These are phyloP conservation scores for Cryptomyrus ogoouensis DNA, from an alignment of 2,113 vertebrate genomes.

Conservation along the genomic window DNA sequence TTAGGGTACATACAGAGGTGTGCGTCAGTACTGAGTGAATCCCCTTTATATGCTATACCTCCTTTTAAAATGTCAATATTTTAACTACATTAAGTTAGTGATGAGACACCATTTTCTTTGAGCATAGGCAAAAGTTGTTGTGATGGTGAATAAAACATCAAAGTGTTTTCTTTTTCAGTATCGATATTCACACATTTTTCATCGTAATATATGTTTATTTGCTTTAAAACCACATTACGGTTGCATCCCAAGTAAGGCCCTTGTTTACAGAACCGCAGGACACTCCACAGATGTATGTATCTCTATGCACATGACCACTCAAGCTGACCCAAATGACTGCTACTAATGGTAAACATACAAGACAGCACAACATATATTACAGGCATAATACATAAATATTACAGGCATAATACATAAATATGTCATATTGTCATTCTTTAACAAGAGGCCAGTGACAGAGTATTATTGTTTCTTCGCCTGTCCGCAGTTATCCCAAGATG, in stretches of 20 bases:
- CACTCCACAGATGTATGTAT: not conserved
- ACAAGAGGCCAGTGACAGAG: not conserved
- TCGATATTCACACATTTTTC: not conserved
- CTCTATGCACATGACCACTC: not conserved
- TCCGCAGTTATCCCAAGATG: not conserved
- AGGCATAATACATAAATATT: constrained; percentile 14
- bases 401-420: constrained; percentile 7
- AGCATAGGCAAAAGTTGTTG: not conserved
- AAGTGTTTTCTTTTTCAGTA: not conserved
- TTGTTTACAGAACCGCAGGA: not conserved
- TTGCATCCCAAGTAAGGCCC: not conserved
- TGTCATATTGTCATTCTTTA: not conserved
- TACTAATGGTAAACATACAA: constrained; percentile 15
- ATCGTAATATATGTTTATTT: constrained; percentile 2
- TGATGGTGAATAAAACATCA: not conserved
- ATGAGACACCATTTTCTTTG: not conserved
- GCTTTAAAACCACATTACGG: not conserved
- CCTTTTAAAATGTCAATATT: not conserved
- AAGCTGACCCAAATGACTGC: not conserved
- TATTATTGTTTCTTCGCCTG: not conserved
- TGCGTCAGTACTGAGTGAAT: not conserved
- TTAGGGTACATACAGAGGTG: not conserved
- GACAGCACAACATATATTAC: not conserved
- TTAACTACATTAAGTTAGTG: not conserved
- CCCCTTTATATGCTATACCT: not conserved